phyloP scores from a whole-genome alignment of 2,797 vertebrate species.

The Sebastes oblongus region DNA sequence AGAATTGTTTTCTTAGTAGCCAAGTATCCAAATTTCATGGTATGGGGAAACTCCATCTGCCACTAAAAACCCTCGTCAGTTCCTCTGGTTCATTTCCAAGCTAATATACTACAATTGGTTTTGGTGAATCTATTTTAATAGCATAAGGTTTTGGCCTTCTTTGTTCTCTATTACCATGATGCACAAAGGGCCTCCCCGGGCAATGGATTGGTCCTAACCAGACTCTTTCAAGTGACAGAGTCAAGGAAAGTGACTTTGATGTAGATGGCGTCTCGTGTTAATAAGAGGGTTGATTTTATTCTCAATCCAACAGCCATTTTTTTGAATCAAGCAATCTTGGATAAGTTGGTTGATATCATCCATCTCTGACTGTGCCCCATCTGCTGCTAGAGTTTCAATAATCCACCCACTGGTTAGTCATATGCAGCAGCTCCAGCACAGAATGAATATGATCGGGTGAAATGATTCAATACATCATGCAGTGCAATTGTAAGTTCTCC shows the following conservation, averaged over 20 bases:
- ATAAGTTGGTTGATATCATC: constrained; percentile 43
- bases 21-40: constrained; percentile 85
- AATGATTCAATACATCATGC: background rate
- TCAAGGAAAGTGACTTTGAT: constrained; percentile 49
- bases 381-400: background rate
- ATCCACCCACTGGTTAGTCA: constrained; percentile 2
- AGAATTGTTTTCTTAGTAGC: constrained; percentile 85
- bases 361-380: constrained; percentile 3
- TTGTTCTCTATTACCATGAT: constrained; percentile 75
- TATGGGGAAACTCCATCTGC: constrained; percentile 78
- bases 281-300: constrained; percentile 35
- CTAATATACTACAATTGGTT: constrained; percentile 86
- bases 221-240: constrained; percentile 49
- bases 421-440: background rate
- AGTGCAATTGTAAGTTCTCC: background rate
- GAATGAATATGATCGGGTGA: background rate
- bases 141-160: constrained; percentile 71
- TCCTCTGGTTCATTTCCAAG: constrained; percentile 76
- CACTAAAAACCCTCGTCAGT: constrained; percentile 72
- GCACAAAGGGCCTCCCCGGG: constrained; percentile 61
- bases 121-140: constrained; percentile 82
- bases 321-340: constrained; percentile 46
- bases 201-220: constrained; percentile 48
- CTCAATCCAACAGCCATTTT: constrained; percentile 7
- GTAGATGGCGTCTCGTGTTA: constrained; percentile 43